phyloP scores from a whole-genome alignment of 2,797 vertebrate species.

The Sebastes cheni region DNA sequence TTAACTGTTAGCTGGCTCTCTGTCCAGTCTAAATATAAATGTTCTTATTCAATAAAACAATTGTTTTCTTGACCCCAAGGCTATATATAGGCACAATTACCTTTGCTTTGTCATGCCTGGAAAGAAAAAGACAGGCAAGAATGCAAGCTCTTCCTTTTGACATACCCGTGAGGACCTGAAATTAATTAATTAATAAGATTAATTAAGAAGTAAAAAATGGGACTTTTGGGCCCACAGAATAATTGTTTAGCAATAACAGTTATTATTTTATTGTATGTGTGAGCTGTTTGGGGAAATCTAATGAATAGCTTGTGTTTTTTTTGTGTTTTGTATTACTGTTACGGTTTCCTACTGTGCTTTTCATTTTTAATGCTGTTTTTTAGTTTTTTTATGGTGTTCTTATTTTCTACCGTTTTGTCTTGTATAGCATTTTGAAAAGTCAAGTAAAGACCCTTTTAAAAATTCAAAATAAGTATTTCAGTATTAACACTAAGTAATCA shows the following conservation, averaged over 20 bases:
- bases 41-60: constrained; percentile 8
- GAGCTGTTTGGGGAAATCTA: background rate
- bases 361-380: too few relatives aligned
- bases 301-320: background rate
- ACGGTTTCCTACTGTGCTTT: too few relatives aligned
- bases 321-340: background rate
- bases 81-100: constrained; percentile 3
- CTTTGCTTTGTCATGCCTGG: background rate
- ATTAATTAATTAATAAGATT: too few relatives aligned
- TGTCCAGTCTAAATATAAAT: constrained; percentile 40
- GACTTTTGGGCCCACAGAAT: background rate
- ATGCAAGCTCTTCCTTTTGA: background rate
- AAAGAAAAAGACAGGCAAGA: background rate
- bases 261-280: background rate
- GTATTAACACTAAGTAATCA: background rate
- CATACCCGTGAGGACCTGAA: background rate
- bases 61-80: background rate
- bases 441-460: background rate
- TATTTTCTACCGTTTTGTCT: background rate
- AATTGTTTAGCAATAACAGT: background rate
- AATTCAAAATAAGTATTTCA: background rate
- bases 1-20: constrained; percentile 11
- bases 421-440: background rate
- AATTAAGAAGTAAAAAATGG: background rate
- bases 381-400: background rate